Conservation (phyloP, 2,888 invertebrate species). For the Hydrotaea cyrtoneurina region DNA sequence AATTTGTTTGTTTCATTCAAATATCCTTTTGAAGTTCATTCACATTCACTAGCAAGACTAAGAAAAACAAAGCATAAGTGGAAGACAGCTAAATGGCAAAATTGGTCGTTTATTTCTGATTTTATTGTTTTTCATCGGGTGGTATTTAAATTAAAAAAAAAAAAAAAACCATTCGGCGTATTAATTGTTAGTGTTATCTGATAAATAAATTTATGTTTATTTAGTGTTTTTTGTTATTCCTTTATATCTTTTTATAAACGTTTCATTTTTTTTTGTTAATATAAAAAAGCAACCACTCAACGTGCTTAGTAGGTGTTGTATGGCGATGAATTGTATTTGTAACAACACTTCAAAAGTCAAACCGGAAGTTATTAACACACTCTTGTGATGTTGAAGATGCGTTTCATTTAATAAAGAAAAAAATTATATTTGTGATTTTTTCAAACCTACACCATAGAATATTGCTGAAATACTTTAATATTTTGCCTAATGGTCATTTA, state of each 20-base stretch:
- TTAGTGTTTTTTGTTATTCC: constrained; percentile 9
- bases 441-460: too few species aligned
- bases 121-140: too few species aligned
- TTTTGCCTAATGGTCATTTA: too few species aligned
- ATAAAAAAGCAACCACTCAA: neutral
- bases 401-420: too few species aligned
- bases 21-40: constrained; percentile 76
- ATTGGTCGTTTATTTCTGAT: neutral
- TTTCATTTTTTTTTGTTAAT: neutral
- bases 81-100: constrained; percentile 2
- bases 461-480: too few species aligned
- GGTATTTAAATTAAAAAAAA: too few species aligned
- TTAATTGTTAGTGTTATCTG: neutral
- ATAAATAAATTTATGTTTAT: constrained; percentile 12
- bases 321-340: neutral
- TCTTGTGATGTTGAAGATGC: too few species aligned
- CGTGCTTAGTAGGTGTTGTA: neutral
- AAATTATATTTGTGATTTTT: too few species aligned
- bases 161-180: too few species aligned
- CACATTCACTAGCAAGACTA: constrained; percentile 66
- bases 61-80: neutral
- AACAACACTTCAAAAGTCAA: neutral
- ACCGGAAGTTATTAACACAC: neutral
- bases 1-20: neutral
- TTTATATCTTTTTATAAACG: neutral